A percentile compares a stretch with the other conserved stretches of the same genome.
phyloP scores from a whole-genome alignment of 2,888 invertebrate species.

The Leucophora obtusa region DNA sequence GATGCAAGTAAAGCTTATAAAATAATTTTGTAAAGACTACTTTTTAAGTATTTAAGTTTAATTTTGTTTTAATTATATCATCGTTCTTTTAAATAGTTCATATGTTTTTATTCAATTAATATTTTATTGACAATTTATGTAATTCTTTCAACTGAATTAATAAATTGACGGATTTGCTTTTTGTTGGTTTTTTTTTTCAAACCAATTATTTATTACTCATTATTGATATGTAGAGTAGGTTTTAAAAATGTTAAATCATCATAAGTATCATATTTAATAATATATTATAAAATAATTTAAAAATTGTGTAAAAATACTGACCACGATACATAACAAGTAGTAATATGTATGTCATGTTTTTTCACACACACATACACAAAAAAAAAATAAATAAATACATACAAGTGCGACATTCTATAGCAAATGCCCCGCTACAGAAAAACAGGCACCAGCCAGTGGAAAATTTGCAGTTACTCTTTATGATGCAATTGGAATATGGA shows the following conservation, averaged over 20 bases:
- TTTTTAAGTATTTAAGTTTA: no score
- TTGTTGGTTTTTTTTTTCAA: background rate
- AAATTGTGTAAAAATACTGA: conserved; percentile 36
- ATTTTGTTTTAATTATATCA: background rate
- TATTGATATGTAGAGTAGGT: conserved; percentile 38
- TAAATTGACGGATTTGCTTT: conserved; percentile 37
- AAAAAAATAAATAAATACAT: background rate
- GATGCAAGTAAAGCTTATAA: no score
- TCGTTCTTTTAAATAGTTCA: background rate
- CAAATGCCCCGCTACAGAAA: no score
- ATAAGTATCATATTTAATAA: conserved; percentile 28
- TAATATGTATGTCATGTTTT: conserved; percentile 22
- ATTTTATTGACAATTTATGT: conserved; percentile 42
- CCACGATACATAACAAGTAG: conserved; percentile 9
- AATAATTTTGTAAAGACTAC: no score
- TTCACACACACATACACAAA: background rate
- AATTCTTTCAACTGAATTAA: conserved; percentile 48
- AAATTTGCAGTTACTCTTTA: no score
- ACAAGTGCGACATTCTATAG: background rate
- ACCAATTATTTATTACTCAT: conserved; percentile 35
- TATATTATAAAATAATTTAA: conserved; percentile 50
- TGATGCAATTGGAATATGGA: no score
- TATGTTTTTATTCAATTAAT: conserved; percentile 2
- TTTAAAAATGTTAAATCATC: conserved; percentile 45
- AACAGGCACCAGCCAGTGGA: no score